phyloP scores from a whole-genome alignment of 2,888 invertebrate species.

The Lasioglossum leucozonium region DNA sequence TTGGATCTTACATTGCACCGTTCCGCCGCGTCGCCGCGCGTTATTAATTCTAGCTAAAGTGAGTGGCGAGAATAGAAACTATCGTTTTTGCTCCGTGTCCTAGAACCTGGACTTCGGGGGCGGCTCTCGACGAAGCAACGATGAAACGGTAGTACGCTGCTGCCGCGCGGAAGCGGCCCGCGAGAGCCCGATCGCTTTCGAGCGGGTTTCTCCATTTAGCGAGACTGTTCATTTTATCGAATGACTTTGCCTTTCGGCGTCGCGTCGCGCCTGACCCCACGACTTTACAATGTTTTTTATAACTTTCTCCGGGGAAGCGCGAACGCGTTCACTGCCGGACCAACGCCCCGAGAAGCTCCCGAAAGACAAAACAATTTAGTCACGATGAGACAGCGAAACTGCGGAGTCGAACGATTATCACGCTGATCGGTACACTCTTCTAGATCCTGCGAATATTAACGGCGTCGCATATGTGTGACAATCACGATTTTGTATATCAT shows the following conservation, averaged over 20 bases:
- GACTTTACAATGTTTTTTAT: neutral
- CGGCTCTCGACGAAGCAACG: neutral
- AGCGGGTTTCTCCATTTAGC: conserved; percentile 5
- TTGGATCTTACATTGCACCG: neutral
- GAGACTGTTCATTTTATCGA: neutral
- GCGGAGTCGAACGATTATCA: too few species aligned
- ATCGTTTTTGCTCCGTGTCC: conserved; percentile 17
- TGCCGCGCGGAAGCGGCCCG: neutral
- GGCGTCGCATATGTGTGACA: too few species aligned
- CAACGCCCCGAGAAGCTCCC: neutral
- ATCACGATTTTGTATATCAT: too few species aligned
- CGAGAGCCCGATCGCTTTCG: conserved; percentile 1
- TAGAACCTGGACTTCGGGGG: conserved; percentile 7
- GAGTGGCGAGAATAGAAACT: conserved; percentile 18
- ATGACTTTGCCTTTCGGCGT: conserved; percentile 9
- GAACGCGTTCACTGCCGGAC: neutral
- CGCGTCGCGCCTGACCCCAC: too few species aligned
- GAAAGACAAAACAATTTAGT: too few species aligned
- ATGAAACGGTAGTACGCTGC: neutral
- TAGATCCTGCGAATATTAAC: too few species aligned
- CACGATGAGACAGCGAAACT: neutral
- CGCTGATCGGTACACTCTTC: too few species aligned
- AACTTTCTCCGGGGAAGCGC: neutral
- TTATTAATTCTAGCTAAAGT: conserved; percentile 1
- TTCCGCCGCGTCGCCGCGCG: neutral